Base-by-base conservation (phyloP, 2,888 invertebrate species). In the Omphaloscelis lunosa region DNA sequence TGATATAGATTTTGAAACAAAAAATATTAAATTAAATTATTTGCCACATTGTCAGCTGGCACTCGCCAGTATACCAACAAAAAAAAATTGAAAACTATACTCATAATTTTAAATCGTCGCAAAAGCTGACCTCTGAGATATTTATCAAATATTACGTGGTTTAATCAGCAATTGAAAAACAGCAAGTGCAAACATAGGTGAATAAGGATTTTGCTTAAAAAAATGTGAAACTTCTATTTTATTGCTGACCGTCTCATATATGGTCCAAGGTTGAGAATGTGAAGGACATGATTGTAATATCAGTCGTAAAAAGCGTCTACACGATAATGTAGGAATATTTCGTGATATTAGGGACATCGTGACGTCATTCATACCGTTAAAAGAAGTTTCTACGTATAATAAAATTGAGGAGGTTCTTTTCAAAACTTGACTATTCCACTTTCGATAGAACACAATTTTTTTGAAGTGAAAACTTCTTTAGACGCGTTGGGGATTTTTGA, bases 241-340 rank as follows among this genome's bases (percentile, higher is more conserved):
- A 51, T 65, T 76, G 77, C 82, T 77, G 51, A 61, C 59, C 61
- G 20, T 82, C 65, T 48, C 61, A 62, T 77, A 61, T 23, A 61
- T n/a, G 27, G 23, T 20, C 53, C 39, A 66, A 61, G 66, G 66
- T n/a, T 82, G 27, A 77, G n/a, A 39, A 82, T 67, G 20, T 39
- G 41, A 39, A 77, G 65, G 66, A 56, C 79, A n/a, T 9, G 20
- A 29, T 56, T 73, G 23, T 82, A 39, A 82, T 66, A 82, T 61
- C 39, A 53, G 59, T 67, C 82, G 39, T 79, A 66, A 82, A 78
- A 82, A 77, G 20, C 45, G 53, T 82, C 45, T 82, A 39, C 51
- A 48, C 39, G 65, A 61, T 77, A 39, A 61, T 66, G 48, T 66
- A 17, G 53, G 53, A 82, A 79, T 61, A 82, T 77, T 23, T 17